Conservation (phyloP, 2,797 vertebrate species). For the Aratinga solstitialis region DNA sequence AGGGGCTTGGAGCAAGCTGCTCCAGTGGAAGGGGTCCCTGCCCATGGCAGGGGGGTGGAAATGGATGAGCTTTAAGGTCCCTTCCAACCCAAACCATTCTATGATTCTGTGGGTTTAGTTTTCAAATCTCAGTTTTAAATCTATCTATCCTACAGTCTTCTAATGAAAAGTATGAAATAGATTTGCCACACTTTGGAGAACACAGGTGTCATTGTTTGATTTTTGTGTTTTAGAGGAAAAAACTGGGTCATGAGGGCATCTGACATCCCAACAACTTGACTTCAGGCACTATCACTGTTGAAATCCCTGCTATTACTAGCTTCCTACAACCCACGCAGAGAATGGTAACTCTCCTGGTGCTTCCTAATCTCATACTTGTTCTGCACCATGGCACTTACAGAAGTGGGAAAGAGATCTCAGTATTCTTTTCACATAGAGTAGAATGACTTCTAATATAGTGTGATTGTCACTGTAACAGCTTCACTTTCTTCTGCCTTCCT, state of each 20-base stretch:
- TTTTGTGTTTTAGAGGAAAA: neutral
- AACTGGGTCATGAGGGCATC: neutral
- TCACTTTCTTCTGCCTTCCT: neutral
- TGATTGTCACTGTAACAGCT: neutral
- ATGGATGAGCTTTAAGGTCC: too few relatives aligned
- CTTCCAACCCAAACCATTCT: neutral
- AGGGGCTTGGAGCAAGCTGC: too few relatives aligned
- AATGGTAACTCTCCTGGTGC: neutral
- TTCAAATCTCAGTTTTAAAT: neutral
- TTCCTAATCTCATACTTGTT: neutral
- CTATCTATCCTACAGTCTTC: neutral
- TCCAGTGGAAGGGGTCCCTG: too few relatives aligned
- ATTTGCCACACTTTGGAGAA: neutral
- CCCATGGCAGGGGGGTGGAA: too few relatives aligned
- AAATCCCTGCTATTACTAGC: neutral
- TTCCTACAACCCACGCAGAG: neutral
- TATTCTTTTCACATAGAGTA: neutral
- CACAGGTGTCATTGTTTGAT: rapidly evolving
- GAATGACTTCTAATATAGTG: neutral
- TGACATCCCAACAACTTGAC: neutral
- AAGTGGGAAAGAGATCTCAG: neutral
- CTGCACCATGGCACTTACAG: neutral
- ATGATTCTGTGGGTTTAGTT: neutral
- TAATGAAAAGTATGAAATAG: neutral
- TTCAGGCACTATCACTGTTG: neutral